Percentiles rank a stretch among this genome's conserved stretches.
Evolutionary conservation across 30 jellyfish, hydroid and myxozoan genomes (phyloP).

Genomic region (Sanderia malayensis): DNA sequence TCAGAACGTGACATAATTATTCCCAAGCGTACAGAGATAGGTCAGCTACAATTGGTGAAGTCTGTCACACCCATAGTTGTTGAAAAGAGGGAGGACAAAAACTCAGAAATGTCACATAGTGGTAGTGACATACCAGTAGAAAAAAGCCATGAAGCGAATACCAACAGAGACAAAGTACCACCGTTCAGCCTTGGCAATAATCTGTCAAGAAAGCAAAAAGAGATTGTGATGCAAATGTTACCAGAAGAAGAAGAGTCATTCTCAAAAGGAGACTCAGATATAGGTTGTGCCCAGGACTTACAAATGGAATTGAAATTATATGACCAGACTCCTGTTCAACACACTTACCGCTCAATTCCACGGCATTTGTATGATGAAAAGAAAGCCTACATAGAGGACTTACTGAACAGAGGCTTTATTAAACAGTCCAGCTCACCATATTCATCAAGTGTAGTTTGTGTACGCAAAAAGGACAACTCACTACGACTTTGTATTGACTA

Average conservation of each 20-base stretch:
- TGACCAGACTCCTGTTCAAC: conserved; percentile 26
- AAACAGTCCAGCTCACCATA: conserved; percentile 17
- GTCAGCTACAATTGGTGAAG: conserved; percentile 4
- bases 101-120: not conserved
- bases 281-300: conserved; percentile 19
- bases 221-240: conserved; percentile 17
- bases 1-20: not conserved
- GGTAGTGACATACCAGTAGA: not conserved
- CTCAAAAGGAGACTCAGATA: conserved; percentile 10
- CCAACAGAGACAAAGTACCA: not conserved
- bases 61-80: not conserved
- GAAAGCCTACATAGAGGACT: conserved; percentile 32
- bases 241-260: conserved; percentile 21
- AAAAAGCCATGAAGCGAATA: not conserved
- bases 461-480: conserved; percentile 36
- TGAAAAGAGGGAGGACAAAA: not conserved
- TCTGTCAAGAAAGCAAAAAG: not conserved
- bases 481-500: conserved; percentile 48
- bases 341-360: conserved; percentile 11
- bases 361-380: conserved; percentile 33
- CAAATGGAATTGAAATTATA: conserved; percentile 11
- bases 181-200: not conserved
- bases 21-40: not conserved
- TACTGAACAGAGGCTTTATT: conserved; percentile 23
- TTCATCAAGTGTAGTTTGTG: conserved; percentile 42